Percentiles rank a stretch among this genome's conserved stretches.
phyloP scores from a whole-genome alignment of 2,113 vertebrate genomes.

The Sialia sialis region DNA sequence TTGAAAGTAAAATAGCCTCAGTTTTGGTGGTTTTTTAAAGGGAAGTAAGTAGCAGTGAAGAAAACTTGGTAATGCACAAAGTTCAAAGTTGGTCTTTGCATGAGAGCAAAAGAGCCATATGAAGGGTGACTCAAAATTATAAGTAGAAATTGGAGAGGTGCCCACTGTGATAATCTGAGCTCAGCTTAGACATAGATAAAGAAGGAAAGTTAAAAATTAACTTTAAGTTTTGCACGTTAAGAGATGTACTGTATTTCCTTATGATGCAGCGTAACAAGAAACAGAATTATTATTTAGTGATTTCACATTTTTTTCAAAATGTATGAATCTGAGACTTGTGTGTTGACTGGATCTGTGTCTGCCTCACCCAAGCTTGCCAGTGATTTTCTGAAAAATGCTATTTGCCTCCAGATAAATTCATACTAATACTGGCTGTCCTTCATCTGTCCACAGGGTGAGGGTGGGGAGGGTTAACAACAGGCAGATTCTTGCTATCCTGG shows the following conservation, averaged over 20 bases:
- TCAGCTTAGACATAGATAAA: neutral
- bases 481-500: neutral
- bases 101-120: neutral
- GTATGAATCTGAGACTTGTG: neutral
- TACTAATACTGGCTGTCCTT: neutral
- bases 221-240: neutral
- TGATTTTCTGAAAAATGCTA: neutral
- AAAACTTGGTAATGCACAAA: neutral
- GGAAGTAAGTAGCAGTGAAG: neutral
- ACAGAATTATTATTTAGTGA: neutral
- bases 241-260: neutral
- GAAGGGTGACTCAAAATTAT: neutral
- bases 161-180: neutral
- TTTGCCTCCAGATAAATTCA: neutral
- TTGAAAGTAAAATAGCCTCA: neutral
- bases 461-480: neutral
- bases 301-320: neutral
- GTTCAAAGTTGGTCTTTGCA: neutral
- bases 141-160: neutral
- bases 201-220: slow-evolving; percentile 34
- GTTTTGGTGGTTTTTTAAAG: neutral
- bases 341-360: neutral
- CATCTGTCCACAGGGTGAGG: neutral
- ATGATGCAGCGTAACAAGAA: neutral
- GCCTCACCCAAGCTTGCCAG: neutral